Evolutionary conservation across 1,140 invertebrate genomes (phyloP).

Genomic region (Sweltsa coloradensis): DNA sequence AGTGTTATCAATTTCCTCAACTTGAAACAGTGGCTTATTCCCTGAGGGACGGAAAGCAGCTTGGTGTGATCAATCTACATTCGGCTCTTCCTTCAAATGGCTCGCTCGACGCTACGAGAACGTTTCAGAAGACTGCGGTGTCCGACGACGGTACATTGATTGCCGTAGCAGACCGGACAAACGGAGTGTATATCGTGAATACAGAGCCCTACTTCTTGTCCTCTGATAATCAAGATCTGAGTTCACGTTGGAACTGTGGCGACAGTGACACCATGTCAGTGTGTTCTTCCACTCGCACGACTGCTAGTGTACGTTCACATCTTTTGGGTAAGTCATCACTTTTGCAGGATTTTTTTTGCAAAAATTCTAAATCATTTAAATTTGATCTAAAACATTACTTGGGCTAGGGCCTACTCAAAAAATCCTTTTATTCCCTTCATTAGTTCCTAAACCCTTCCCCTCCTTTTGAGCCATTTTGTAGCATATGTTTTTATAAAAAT

Average conservation of each 20-base stretch:
- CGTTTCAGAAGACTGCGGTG: not conserved
- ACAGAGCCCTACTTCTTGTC: not conserved
- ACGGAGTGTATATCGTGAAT: not conserved
- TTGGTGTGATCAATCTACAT: conserved; percentile 1
- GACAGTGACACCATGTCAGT: not conserved
- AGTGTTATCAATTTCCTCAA: too few species aligned
- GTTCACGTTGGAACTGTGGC: conserved; percentile 5
- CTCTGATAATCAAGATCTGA: not conserved
- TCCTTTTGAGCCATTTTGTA: too few species aligned
- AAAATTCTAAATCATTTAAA: too few species aligned
- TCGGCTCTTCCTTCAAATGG: not conserved
- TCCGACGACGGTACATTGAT: not conserved
- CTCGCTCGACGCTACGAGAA: not conserved
- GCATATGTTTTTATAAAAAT: too few species aligned
- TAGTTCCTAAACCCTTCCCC: too few species aligned
- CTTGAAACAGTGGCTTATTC: not conserved
- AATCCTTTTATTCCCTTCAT: too few species aligned
- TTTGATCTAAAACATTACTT: too few species aligned
- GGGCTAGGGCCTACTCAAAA: too few species aligned
- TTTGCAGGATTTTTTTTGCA: too few species aligned
- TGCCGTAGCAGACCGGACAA: not conserved
- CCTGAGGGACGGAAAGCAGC: not conserved
- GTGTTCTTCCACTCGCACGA: not conserved
- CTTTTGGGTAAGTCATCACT: too few species aligned
- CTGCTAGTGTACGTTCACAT: too few species aligned